These are phyloP conservation scores for Parazoanthus swiftii DNA, from an alignment of 92 coral and sea anemone genomes.

Conservation along the genomic window DNA sequence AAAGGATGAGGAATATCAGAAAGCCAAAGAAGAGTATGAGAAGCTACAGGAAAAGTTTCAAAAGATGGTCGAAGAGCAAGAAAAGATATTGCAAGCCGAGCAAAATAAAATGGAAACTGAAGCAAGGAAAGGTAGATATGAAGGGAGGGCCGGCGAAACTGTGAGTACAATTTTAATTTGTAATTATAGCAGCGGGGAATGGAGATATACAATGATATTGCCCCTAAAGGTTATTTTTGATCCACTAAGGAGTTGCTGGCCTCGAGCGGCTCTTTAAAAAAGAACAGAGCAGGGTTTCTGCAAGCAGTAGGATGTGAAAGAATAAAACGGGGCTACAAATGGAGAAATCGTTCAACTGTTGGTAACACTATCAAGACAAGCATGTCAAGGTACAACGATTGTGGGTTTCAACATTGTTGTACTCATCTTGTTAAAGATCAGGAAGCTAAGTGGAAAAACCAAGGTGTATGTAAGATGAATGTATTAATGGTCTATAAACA, in stretches of 20 bases:
- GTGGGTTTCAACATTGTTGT: constrained; percentile 53
- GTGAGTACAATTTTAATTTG: constrained; percentile 22
- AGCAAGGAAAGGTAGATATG: not conserved
- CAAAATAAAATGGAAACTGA: constrained; percentile 15
- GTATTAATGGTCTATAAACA: not conserved
- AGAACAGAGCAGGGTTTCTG: too few species aligned
- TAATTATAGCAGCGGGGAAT: not conserved
- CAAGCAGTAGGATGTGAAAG: too few species aligned
- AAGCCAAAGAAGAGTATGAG: not conserved
- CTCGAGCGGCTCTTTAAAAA: too few species aligned
- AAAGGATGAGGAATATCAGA: constrained; percentile 20
- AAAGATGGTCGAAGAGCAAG: not conserved
- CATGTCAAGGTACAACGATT: constrained; percentile 47
- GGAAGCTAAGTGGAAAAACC: constrained; percentile 42
- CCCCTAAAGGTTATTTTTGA: too few species aligned
- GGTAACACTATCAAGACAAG: constrained; percentile 55
- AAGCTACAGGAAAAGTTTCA: not conserved
- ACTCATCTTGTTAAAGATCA: constrained; percentile 57
- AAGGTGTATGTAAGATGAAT: constrained; percentile 27
- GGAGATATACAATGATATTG: too few species aligned
- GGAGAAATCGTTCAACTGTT: too few species aligned
- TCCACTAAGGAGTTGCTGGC: too few species aligned
- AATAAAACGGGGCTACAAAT: too few species aligned
- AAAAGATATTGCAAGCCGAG: constrained; percentile 10
- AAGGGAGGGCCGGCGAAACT: constrained; percentile 14